phyloP scores from a whole-genome alignment of 2,888 invertebrate genomes.

The Drosophila ezoana region DNA sequence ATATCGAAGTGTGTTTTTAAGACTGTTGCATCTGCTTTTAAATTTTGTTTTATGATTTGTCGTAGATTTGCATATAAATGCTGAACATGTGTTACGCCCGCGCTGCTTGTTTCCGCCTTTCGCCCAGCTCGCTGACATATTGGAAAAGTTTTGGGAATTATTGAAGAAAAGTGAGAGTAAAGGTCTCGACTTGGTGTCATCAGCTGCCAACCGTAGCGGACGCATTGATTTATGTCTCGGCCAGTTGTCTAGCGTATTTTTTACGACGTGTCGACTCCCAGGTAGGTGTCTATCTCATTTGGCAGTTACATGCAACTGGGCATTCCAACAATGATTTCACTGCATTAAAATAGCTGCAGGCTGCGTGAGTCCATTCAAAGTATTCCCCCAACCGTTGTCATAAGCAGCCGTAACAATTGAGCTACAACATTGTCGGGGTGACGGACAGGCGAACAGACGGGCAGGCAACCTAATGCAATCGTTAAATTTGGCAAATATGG shows the following conservation, averaged over 20 bases:
- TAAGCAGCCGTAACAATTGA: slow-evolving; percentile 51
- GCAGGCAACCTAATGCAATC: slow-evolving; percentile 64
- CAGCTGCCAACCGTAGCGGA: slow-evolving; percentile 24
- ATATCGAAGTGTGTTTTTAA: slow-evolving; percentile 41
- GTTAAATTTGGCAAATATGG: slow-evolving; percentile 81
- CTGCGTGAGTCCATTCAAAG: slow-evolving; percentile 70
- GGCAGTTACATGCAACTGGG: slow-evolving; percentile 50
- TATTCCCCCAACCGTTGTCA: slow-evolving; percentile 63
- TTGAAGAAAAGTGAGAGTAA: slow-evolving; percentile 70
- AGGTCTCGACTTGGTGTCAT: slow-evolving; percentile 46
- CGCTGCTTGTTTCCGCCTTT: slow-evolving; percentile 67
- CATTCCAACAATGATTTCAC: slow-evolving; percentile 72
- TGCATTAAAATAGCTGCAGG: slow-evolving; percentile 67
- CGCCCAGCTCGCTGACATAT: slow-evolving; percentile 3
- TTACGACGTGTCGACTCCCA: slow-evolving; percentile 63
- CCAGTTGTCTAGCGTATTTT: slow-evolving; percentile 34
- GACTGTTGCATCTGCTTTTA: slow-evolving; percentile 56
- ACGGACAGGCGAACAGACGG: not conserved
- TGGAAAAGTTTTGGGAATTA: slow-evolving; percentile 9
- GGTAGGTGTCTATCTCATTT: slow-evolving; percentile 61
- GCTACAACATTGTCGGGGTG: slow-evolving; percentile 36
- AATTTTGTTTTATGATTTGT: slow-evolving; percentile 63
- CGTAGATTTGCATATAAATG: slow-evolving; percentile 74
- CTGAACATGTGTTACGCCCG: slow-evolving; percentile 64
- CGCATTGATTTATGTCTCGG: slow-evolving; percentile 65